phyloP scores from a whole-genome alignment of 2,888 invertebrate species.

The Ennomos fuscantarius region DNA sequence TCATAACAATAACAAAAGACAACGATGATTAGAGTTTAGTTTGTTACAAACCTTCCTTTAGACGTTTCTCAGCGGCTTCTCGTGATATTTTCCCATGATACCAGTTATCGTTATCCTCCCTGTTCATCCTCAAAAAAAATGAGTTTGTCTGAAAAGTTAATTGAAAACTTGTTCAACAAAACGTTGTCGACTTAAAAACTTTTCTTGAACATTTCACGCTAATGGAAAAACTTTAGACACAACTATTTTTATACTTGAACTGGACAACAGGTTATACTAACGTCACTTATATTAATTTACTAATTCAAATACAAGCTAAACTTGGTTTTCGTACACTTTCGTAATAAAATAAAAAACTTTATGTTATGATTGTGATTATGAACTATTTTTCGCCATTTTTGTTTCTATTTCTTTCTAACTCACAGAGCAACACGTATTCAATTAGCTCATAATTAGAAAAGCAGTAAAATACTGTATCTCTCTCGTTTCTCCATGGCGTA shows the following conservation, averaged over 20 bases:
- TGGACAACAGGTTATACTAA: neutral
- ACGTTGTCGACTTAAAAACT: constrained; percentile 61
- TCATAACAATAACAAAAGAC: constrained; percentile 47
- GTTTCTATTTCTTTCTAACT: constrained; percentile 73
- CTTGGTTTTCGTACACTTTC: constrained; percentile 14
- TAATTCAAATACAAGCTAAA: constrained; percentile 7
- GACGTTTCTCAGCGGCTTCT: constrained; percentile 89
- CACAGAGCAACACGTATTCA: constrained; percentile 43
- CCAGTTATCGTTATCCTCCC: constrained; percentile 92
- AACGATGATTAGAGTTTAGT: constrained; percentile 19
- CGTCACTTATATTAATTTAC: constrained; percentile 11
- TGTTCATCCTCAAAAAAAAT: constrained; percentile 87
- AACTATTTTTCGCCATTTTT: constrained; percentile 57
- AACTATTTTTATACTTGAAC: constrained; percentile 20
- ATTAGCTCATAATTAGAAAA: constrained; percentile 35
- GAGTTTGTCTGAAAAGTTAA: constrained; percentile 84
- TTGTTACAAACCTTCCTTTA: constrained; percentile 86
- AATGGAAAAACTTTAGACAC: constrained; percentile 36
- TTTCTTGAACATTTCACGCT: constrained; percentile 58
- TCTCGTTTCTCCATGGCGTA: constrained; percentile 33
- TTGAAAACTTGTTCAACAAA: constrained; percentile 76
- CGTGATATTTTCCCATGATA: constrained; percentile 92
- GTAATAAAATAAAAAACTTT: constrained; percentile 46
- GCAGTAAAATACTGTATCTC: constrained; percentile 4
- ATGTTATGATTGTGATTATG: constrained; percentile 55